These are phyloP conservation scores for Chascanopsetta lugubris DNA, from an alignment of 2,113 vertebrate genomes.

Conservation along the genomic window DNA sequence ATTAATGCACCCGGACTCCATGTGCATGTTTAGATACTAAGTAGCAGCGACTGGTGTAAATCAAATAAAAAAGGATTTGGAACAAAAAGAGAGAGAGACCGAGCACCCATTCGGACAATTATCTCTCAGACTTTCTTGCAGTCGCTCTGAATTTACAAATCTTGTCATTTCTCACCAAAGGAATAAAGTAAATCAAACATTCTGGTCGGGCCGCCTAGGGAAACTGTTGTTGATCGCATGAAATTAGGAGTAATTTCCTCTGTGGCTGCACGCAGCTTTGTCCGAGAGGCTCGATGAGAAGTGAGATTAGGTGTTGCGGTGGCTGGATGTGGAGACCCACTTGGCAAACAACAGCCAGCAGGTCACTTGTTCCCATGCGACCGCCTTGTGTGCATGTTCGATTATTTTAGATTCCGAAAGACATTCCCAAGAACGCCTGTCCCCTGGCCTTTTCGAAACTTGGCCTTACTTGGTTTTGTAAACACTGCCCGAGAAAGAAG, in stretches of 20 bases:
- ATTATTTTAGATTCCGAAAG: conserved; percentile 26
- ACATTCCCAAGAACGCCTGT: conserved; percentile 50
- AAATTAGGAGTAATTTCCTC: neutral
- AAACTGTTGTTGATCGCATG: neutral
- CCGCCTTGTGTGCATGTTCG: neutral
- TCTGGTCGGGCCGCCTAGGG: neutral
- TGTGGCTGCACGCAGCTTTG: neutral
- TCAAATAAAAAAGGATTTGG: neutral
- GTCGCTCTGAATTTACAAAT: neutral
- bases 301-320: neutral
- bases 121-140: neutral
- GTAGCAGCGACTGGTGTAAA: neutral
- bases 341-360: conserved; percentile 6
- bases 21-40: neutral
- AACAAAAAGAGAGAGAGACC: neutral
- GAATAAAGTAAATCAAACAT: neutral
- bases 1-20: neutral
- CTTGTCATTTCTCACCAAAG: neutral
- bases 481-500: conserved; percentile 16
- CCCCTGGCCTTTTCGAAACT: conserved; percentile 16
- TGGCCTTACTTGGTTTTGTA: conserved; percentile 46
- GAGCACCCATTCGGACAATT: neutral
- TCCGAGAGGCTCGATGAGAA: neutral
- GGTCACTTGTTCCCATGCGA: conserved; percentile 15
- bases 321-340: conserved; percentile 5